phyloP scores from a whole-genome alignment of 2,113 vertebrate species.

The Cygnus atratus region DNA sequence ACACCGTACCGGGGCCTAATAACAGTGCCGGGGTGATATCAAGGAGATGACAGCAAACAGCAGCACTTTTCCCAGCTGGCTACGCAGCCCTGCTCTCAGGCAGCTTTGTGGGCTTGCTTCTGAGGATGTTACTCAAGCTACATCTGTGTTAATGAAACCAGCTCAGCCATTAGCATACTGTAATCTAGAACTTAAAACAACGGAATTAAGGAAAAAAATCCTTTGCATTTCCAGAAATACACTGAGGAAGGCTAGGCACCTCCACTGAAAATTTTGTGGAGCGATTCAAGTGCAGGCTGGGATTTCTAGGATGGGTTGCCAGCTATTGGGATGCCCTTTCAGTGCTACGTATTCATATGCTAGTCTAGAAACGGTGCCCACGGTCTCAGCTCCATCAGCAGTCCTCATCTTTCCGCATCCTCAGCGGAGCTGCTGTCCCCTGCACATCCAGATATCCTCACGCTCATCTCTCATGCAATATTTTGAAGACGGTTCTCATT shows the following conservation, averaged over 20 bases:
- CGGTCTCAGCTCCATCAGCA: neutral
- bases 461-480: neutral
- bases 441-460: neutral
- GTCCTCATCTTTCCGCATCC: neutral
- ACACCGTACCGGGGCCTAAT: neutral
- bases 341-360: neutral
- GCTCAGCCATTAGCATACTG: neutral
- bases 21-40: neutral
- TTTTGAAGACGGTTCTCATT: conserved; percentile 1
- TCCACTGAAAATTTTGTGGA: neutral
- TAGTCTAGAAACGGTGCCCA: neutral
- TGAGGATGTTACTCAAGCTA: neutral
- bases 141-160: neutral
- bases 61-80: conserved; percentile 9
- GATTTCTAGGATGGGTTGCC: neutral
- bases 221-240: neutral
- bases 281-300: neutral
- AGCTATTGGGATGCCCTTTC: fast-evolving
- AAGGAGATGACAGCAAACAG: neutral
- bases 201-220: neutral
- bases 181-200: neutral
- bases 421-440: neutral
- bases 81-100: neutral
- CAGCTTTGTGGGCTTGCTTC: neutral
- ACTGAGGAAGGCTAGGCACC: neutral